Evolutionary conservation across 2,797 vertebrate species (phyloP).

Genomic region (Syngnathus acus): DNA sequence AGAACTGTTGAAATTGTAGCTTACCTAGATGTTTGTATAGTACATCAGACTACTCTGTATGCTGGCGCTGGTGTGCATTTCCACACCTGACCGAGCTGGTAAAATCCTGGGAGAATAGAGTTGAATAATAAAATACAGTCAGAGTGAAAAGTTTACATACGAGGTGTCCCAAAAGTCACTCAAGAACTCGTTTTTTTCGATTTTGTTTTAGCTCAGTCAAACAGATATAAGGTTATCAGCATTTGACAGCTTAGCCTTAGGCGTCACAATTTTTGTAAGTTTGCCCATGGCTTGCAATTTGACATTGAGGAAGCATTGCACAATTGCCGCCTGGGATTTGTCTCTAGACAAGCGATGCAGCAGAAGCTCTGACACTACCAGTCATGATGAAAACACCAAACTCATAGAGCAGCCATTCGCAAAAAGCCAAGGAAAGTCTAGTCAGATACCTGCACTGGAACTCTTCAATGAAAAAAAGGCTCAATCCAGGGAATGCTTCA

Average conservation of each 20-base stretch:
- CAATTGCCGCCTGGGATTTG: neutral
- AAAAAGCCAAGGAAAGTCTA: no score
- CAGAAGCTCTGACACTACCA: neutral
- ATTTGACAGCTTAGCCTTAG: neutral
- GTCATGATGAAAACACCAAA: neutral
- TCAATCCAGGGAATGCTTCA: no score
- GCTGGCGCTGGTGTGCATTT: neutral
- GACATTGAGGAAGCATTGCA: neutral
- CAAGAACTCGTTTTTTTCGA: neutral
- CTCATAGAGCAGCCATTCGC: neutral
- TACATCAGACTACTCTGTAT: neutral
- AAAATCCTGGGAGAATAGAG: neutral
- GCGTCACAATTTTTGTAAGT: no score
- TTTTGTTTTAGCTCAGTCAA: neutral
- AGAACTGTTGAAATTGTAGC: neutral
- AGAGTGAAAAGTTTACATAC: neutral
- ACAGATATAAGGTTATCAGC: neutral
- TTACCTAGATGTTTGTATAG: neutral
- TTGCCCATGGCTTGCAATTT: no score
- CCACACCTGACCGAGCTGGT: neutral
- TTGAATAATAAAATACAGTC: neutral
- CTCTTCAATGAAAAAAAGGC: no score
- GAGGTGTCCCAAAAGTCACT: neutral
- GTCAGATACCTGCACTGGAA: no score
- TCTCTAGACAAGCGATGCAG: neutral